Percentiles rank a stretch among this genome's conserved stretches.
Evolutionary conservation across 2,888 invertebrate genomes (phyloP).

Genomic region (Eristalinus aeneus): DNA sequence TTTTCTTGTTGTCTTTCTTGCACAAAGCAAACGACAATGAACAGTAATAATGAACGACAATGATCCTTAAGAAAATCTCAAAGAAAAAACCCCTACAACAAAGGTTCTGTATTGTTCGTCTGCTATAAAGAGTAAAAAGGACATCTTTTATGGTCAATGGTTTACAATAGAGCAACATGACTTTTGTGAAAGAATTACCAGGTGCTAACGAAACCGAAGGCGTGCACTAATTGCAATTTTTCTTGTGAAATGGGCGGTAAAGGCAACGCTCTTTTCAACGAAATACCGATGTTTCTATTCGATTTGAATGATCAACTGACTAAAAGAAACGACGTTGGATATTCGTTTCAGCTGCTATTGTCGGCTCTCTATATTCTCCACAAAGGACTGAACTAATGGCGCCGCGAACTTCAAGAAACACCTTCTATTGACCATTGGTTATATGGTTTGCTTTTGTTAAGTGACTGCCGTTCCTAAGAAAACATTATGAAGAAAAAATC

Average conservation of each 20-base stretch:
- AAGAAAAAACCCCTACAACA: constrained; percentile 40
- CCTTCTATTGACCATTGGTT: constrained; percentile 10
- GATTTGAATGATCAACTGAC: constrained; percentile 26
- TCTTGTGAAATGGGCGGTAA: constrained; percentile 63
- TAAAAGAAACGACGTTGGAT: constrained; percentile 33
- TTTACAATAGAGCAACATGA: constrained; percentile 64
- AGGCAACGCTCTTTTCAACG: background rate
- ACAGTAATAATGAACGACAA: constrained; percentile 44
- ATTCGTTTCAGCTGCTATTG: constrained; percentile 5
- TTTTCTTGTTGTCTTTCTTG: constrained; percentile 13
- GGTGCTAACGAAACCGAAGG: constrained; percentile 67
- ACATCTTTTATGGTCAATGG: constrained; percentile 67
- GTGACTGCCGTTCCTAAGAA: background rate
- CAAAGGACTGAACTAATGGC: constrained; percentile 21
- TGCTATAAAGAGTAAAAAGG: constrained; percentile 20
- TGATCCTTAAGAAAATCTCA: constrained; percentile 33
- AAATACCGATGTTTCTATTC: background rate
- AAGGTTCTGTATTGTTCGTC: constrained; percentile 38
- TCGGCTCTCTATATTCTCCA: background rate
- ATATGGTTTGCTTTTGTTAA: background rate
- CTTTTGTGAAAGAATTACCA: constrained; percentile 71
- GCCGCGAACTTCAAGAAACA: constrained; percentile 8
- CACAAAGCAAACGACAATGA: constrained; percentile 15
- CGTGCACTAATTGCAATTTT: constrained; percentile 66
- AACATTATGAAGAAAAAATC: background rate